A percentile compares a stretch with the other conserved stretches of the same genome.
phyloP scores from a whole-genome alignment of 1,140 invertebrate genomes.

The Lithobius niger region DNA sequence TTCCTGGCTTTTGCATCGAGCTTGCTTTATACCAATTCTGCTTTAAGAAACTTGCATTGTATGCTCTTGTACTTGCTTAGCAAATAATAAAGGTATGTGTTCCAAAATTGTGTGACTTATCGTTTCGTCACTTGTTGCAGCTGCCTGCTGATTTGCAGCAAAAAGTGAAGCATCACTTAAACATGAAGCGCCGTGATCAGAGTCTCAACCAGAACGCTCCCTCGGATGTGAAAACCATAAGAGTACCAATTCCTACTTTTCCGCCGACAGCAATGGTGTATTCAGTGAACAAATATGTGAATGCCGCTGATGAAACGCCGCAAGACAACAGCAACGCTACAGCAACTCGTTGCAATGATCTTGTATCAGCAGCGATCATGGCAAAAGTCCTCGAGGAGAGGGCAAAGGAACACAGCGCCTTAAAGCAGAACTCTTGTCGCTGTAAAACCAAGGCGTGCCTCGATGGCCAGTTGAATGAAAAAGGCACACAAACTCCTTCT shows the following conservation, averaged over 20 bases:
- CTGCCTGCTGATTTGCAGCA: constrained; percentile 78
- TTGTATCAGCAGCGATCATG: constrained; percentile 82
- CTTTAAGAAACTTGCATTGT: no score
- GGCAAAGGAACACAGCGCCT: constrained; percentile 50
- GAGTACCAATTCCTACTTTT: constrained; percentile 68
- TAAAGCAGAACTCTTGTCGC: constrained; percentile 26
- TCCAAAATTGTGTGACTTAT: no score
- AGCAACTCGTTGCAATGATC: constrained; percentile 40
- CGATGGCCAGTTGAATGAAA: constrained; percentile 3
- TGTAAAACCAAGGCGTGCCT: not conserved
- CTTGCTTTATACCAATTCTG: no score
- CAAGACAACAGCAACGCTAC: constrained; percentile 21
- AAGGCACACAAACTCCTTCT: constrained; percentile 16
- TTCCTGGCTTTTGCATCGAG: no score
- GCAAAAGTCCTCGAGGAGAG: constrained; percentile 80
- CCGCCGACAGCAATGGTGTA: constrained; percentile 80
- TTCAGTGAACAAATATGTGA: constrained; percentile 55
- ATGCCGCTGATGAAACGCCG: constrained; percentile 22
- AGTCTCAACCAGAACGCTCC: constrained; percentile 37
- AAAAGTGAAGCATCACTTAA: constrained; percentile 47
- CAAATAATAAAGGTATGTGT: no score
- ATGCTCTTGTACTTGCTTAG: no score
- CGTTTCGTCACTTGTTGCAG: no score
- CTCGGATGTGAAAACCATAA: constrained; percentile 44
- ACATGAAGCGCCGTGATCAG: constrained; percentile 21